Base-by-base conservation (phyloP, 2,888 invertebrate species). In the Limnephilus marmoratus region DNA sequence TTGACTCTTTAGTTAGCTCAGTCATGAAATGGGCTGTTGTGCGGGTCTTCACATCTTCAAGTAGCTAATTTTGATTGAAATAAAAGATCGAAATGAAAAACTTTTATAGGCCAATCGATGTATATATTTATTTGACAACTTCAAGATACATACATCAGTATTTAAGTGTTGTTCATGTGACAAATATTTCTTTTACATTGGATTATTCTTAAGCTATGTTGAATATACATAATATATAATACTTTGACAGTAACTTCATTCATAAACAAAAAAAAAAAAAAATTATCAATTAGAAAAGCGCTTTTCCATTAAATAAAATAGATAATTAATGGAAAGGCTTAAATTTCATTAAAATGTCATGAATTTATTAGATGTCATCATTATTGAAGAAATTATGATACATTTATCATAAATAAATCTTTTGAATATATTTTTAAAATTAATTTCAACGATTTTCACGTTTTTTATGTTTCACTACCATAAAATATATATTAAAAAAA, bases 41-140 rank as follows among this genome's bases (percentile, higher is more conserved):
- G 53, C 18, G 18, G 18, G 18, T 18, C 18, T 53, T 53, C 18
- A 53, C 18, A 53, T 24, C 68, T 24, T 7, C 68, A 24, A 68
- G 31, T 31, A 68, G 7, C 13, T 49, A 49, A 49, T 15, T 3
- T 49, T 49, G 18, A 9, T n/a, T n/a, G 0, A 53, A 53, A 53
- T 53, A 53, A 31, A 45, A 90, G 88, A 31, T n/a, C 80, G 0
- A 90, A 90, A 83, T 90, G 80, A 92, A 91, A 91, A 31, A 88
- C 45, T 37, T 7, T 37, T 53, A 15, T 91, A 93, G 93, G 93
- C 93, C 93, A 93, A 93, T 93, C 93, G 93, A 93, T 93, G 93
- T 93, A 92, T 92, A 91, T 93, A 93, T 93, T 93, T 93, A 93
- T 93, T 90, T 91, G 91, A 93, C 90, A 91, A 81, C 86, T 92